These are phyloP conservation scores for Poeciliopsis turrubarensis DNA, from an alignment of 2,113 vertebrate species.

Conservation along the genomic window DNA sequence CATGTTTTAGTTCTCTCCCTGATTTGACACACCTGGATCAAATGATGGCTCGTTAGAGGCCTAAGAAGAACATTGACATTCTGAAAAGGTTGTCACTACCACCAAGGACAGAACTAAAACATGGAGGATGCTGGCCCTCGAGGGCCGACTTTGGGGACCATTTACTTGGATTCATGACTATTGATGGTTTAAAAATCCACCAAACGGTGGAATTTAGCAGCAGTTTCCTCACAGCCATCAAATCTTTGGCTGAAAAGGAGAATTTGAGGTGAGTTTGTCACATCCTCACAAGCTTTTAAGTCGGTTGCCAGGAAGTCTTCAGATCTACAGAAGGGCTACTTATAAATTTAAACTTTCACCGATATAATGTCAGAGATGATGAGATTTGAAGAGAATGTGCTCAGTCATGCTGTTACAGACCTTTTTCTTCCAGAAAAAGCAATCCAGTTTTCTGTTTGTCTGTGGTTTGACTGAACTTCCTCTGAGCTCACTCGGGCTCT, in stretches of 20 bases:
- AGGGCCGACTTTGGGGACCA: too few species aligned
- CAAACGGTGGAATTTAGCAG: constrained; percentile 24
- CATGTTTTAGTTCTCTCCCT: too few species aligned
- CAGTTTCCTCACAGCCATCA: constrained; percentile 2
- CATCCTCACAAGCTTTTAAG: constrained; percentile 33
- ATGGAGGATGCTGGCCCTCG: too few species aligned
- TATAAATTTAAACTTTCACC: constrained; percentile 34
- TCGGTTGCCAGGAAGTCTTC: constrained; percentile 10
- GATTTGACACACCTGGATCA: too few species aligned
- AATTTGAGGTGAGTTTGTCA: constrained; percentile 3
- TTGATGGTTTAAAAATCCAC: constrained; percentile 9
- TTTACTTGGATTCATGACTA: constrained; percentile 27
- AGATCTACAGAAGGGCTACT: constrained; percentile 13
- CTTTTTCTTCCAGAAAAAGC: constrained; percentile 2
- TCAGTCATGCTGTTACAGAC: constrained; percentile 1
- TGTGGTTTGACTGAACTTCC: not conserved
- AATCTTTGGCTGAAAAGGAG: constrained; percentile 1
- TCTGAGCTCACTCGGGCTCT: constrained; percentile 4
- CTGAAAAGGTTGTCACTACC: too few species aligned
- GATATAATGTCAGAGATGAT: constrained; percentile 31
- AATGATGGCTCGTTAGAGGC: too few species aligned
- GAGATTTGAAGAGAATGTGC: constrained; percentile 11
- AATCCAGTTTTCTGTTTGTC: not conserved
- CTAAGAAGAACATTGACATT: too few species aligned
- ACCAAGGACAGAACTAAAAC: too few species aligned